A percentile compares a stretch with the other conserved stretches of the same genome.
These are phyloP conservation scores for Siderastrea radians DNA, from an alignment of 92 coral and sea anemone genomes.

Conservation along the genomic window DNA sequence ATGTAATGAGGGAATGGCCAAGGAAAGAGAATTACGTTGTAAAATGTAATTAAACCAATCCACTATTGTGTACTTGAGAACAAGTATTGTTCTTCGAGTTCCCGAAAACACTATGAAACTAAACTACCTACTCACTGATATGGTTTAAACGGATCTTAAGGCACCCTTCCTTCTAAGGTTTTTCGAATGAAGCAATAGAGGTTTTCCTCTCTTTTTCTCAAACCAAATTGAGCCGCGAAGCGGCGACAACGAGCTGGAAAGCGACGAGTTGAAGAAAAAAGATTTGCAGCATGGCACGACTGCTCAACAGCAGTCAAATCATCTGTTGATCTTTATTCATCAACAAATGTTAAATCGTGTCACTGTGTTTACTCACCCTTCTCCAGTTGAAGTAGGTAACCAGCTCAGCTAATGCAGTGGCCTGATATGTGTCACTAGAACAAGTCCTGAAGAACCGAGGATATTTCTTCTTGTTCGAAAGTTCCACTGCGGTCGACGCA, in stretches of 20 bases:
- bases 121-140: too few species aligned
- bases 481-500: conserved; percentile 89
- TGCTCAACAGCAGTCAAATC: too few species aligned
- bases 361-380: conserved; percentile 59
- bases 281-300: too few species aligned
- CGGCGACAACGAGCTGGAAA: not conserved
- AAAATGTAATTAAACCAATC: not conserved
- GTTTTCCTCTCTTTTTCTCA: too few species aligned
- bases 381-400: conserved; percentile 95
- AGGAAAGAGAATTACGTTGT: not conserved
- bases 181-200: too few species aligned
- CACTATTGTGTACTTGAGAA: too few species aligned
- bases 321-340: too few species aligned
- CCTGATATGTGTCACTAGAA: conserved; percentile 91
- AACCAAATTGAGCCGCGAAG: too few species aligned
- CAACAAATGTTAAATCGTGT: not conserved
- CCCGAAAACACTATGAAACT: not conserved
- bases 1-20: not conserved
- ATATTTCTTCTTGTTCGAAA: conserved; percentile 94
- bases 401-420: conserved; percentile 89
- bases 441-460: conserved; percentile 97
- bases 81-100: too few species aligned
- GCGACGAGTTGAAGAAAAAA: not conserved
- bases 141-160: too few species aligned
- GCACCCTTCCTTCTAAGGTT: too few species aligned